Percentiles rank a stretch among this genome's conserved stretches.
These are phyloP conservation scores for Homalodisca vitripennis DNA, from an alignment of 1,140 invertebrate genomes.

Conservation along the genomic window DNA sequence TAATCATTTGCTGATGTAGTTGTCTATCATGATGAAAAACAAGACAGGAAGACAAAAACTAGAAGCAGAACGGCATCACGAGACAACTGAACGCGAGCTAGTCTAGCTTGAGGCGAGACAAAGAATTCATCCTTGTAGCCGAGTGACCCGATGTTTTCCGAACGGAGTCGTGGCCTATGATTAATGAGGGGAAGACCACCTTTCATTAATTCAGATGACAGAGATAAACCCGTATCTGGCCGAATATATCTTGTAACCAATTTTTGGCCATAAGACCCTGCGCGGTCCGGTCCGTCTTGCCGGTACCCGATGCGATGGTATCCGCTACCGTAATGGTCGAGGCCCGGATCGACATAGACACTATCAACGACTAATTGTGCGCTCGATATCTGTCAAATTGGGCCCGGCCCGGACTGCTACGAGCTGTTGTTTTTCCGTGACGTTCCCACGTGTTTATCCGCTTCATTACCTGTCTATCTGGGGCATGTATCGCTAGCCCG, in stretches of 20 bases:
- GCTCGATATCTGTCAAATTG: background rate
- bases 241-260: slow-evolving; percentile 21
- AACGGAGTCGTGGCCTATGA: background rate
- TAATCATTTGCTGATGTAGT: too few species aligned
- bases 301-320: too few species aligned
- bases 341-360: too few species aligned
- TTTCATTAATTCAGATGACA: slow-evolving; percentile 30
- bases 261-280: slow-evolving; percentile 26
- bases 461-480: background rate
- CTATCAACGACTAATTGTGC: too few species aligned
- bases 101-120: too few species aligned
- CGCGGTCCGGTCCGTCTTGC: too few species aligned
- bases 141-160: too few species aligned
- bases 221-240: slow-evolving; percentile 18
- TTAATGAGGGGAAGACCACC: slow-evolving; percentile 23
- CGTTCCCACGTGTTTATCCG: background rate
- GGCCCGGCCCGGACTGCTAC: background rate
- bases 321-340: background rate
- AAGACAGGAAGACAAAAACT: too few species aligned
- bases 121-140: too few species aligned
- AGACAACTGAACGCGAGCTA: too few species aligned
- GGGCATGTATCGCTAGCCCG: background rate
- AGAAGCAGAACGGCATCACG: too few species aligned
- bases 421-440: background rate
- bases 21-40: too few species aligned